Base-by-base conservation (phyloP, 2,113 vertebrate species). In the Scartelaos histophorus region DNA sequence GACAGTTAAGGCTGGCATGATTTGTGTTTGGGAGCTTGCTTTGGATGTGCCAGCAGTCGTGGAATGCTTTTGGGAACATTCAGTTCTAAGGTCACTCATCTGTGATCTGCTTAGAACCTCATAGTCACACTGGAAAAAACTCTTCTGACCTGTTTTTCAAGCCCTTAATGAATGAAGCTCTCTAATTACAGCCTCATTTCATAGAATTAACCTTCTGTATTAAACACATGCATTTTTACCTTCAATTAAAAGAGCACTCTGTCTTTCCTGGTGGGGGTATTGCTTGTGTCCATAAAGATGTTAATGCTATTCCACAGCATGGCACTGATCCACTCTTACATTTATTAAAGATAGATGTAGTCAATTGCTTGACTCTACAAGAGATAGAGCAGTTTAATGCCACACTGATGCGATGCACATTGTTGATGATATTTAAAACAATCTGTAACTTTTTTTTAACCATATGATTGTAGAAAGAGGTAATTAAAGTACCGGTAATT, bases 1-100 rank as follows among this genome's bases (percentile, higher is more conserved):
- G 66, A 66, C 24, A 67, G 57, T 82, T 78, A 86, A 75, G 84
- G 82, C 79, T 85, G 67, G 53, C 15, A 10, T 79, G 80, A 81
- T 43, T 43, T 11, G 38, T 10, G 38, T 43, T 43, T 43, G 38
- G 38, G 38, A 43, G 38, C 1, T 43, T 43, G 38, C 57, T 88
- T 89, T 87, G 79, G 79, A 80, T 82, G 77, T 84, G 7, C 38
- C 38, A 61, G 79, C 13, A 22, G 16, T 67, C 60, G 80, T 75
- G 76, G 67, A 43, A 1, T 25, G 73, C 35, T 68, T 75, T 45
- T 73, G 49, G 38, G 1, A 58, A 84, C 85, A 88, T 80, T 90
- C 87, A 82, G 16, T 24, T 34, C 71, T 69, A 70, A 82, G 72
- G 71, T 81, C 62, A 45, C 45, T 22, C 73, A 71, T 79, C 62